These are phyloP conservation scores for Alcedo atthis DNA, from an alignment of 2,797 vertebrate genomes.

Conservation along the genomic window DNA sequence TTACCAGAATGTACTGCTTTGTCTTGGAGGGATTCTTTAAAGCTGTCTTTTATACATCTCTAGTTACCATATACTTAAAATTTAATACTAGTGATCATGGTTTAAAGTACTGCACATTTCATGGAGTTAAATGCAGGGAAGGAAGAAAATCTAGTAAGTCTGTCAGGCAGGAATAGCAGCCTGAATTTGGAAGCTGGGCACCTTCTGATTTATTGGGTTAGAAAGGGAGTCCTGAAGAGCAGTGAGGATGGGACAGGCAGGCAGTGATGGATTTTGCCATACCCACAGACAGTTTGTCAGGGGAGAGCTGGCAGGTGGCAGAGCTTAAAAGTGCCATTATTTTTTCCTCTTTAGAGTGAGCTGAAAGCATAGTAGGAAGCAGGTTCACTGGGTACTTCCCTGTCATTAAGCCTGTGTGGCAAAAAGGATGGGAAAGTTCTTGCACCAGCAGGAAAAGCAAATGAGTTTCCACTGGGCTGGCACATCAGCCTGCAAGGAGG, in stretches of 20 bases:
- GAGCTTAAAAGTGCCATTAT: not conserved
- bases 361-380: not conserved
- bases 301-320: not conserved
- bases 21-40: not conserved
- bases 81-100: not conserved
- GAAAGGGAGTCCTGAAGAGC: not conserved
- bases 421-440: not conserved
- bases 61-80: not conserved
- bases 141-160: not conserved
- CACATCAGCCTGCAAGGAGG: not conserved
- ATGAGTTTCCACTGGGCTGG: not conserved
- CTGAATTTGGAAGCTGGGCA: not conserved
- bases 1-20: not conserved
- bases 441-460: fast-evolving
- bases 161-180: not conserved
- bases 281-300: not conserved
- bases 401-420: not conserved
- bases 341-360: not conserved
- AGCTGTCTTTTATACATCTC: not conserved
- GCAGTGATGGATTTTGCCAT: not conserved
- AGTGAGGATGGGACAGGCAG: not conserved
- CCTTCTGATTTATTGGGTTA: not conserved
- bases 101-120: not conserved
- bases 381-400: not conserved
- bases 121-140: not conserved